A percentile compares a stretch with the other conserved stretches of the same genome.
phyloP scores from a whole-genome alignment of 2,797 vertebrate species.

The Pterois miles region DNA sequence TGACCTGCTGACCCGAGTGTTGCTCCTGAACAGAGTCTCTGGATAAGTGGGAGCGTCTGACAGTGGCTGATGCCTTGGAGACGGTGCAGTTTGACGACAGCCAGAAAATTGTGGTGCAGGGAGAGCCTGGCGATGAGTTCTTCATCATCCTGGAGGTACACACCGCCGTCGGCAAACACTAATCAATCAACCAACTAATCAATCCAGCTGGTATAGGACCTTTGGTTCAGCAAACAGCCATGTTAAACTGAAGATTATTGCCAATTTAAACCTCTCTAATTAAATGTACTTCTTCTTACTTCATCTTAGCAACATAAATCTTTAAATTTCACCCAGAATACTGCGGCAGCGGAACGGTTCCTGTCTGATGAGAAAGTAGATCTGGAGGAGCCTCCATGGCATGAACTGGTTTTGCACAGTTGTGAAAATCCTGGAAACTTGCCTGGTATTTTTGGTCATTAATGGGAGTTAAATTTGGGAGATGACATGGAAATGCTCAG shows the following conservation, averaged over 20 bases:
- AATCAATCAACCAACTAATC: not conserved
- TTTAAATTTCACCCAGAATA: not conserved
- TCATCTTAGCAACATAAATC: not conserved
- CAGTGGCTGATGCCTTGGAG: slow-evolving; percentile 91
- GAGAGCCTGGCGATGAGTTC: slow-evolving; percentile 93
- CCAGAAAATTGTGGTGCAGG: slow-evolving; percentile 94
- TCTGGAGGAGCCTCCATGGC: too few species aligned
- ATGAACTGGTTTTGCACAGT: too few species aligned
- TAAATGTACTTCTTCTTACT: too few species aligned
- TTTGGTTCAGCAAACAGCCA: not conserved
- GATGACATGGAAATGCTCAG: too few species aligned
- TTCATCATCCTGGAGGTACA: slow-evolving; percentile 94
- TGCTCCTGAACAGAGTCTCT: slow-evolving; percentile 85
- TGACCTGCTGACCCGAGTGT: not conserved
- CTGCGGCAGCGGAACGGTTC: too few species aligned
- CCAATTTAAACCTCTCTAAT: not conserved
- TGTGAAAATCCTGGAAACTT: too few species aligned
- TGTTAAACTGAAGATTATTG: not conserved
- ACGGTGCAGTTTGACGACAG: slow-evolving; percentile 92
- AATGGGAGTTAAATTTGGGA: too few species aligned
- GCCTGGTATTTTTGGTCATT: too few species aligned
- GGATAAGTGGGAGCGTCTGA: slow-evolving; percentile 95
- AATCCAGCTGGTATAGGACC: not conserved
- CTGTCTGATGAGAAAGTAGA: too few species aligned
- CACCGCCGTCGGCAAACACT: not conserved